Evolutionary conservation across 1,140 invertebrate species (phyloP), one percentile per base, ranked within the genome.

Genomic region (Pristionchus pacificus): DNA sequence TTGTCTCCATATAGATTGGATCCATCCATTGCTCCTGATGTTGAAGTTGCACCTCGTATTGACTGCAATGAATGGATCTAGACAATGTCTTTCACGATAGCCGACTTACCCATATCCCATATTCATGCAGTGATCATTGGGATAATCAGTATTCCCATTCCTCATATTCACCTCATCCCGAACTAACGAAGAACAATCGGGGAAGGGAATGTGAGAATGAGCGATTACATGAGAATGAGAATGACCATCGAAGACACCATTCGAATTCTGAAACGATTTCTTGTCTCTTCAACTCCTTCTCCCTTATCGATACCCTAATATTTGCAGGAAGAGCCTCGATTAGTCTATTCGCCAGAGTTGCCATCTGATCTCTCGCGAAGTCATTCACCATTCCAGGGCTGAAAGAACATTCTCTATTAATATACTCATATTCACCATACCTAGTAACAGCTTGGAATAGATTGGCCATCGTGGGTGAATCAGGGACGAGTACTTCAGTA

Each of bases 241-340:
- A n/a, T n/a, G n/a, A n/a, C n/a, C n/a, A n/a, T n/a, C n/a, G n/a
- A n/a, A n/a, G n/a, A n/a, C n/a, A n/a, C n/a, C n/a, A n/a, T n/a
- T n/a, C n/a, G n/a, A n/a, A n/a, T n/a, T n/a, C n/a, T n/a, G n/a
- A n/a, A n/a, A n/a, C n/a, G n/a, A n/a, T n/a, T n/a, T n/a, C n/a
- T n/a, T n/a, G n/a, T n/a, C n/a, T n/a, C n/a, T n/a, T n/a, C n/a
- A n/a, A n/a, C n/a, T n/a, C n/a, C n/a, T n/a, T n/a, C n/a, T n/a
- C n/a, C n/a, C n/a, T n/a, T n/a, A n/a, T n/a, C n/a, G n/a, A n/a
- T n/a, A n/a, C n/a, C n/a, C n/a, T n/a, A n/a, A n/a, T n/a, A n/a
- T n/a, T n/a, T n/a, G n/a, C n/a, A 67, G 95, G 94, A 88, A 97
- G 93, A 10, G 94, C 94, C 49, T 93, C 94, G 81, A 97, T 97